Percentiles rank a stretch among this genome's conserved stretches.
phyloP scores from a whole-genome alignment of 2,113 vertebrate species.

The Hemichromis elongatus region DNA sequence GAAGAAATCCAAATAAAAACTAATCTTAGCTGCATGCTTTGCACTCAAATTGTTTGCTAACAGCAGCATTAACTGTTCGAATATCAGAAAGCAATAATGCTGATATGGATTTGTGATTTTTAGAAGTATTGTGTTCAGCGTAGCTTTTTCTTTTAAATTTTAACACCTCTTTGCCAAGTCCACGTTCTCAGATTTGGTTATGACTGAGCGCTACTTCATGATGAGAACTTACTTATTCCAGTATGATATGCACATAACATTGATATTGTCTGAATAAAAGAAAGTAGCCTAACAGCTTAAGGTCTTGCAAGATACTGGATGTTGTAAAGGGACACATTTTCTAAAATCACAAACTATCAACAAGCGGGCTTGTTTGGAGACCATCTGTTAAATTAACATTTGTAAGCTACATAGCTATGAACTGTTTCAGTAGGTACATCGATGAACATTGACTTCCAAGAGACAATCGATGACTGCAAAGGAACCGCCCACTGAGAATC shows the following conservation, averaged over 20 bases:
- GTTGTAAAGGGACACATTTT: neutral
- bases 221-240: neutral
- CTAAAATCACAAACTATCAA: neutral
- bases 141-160: neutral
- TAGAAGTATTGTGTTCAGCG: neutral
- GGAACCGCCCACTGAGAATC: neutral
- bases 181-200: neutral
- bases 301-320: neutral
- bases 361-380: neutral
- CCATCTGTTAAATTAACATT: neutral
- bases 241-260: neutral
- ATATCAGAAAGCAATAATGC: neutral
- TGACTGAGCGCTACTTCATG: neutral
- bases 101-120: neutral
- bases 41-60: neutral
- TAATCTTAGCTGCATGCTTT: neutral
- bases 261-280: neutral
- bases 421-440: neutral
- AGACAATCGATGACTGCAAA: neutral
- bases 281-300: neutral
- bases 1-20: neutral
- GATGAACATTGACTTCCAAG: neutral
- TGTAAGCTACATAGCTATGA: neutral
- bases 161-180: neutral
- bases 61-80: neutral